Base-by-base conservation (phyloP, 1,140 invertebrate genomes). In the Trypoxylus dichotomus region DNA sequence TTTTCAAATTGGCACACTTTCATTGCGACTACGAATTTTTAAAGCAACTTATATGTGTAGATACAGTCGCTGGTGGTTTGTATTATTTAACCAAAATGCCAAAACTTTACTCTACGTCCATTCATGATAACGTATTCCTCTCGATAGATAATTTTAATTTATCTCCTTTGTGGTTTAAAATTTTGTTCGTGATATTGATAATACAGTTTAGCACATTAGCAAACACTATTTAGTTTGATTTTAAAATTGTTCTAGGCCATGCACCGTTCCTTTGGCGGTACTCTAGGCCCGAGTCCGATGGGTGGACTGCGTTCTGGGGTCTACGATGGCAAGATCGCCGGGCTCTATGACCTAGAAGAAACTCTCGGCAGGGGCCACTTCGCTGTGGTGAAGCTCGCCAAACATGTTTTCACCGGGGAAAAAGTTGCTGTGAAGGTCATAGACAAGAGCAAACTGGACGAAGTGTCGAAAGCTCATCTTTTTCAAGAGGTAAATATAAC, bases 361-460 rank as follows among this genome's bases (percentile, higher is more conserved):
- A 99, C 97, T 0, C 88, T 98, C 15, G 96, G 96, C 11, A 92
- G 93, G 77, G 98, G 97, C 63, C 97, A 99, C 89, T 99, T 99
- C 91, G 98, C 98, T 77, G 97, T 99, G 72, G 98, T 99, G 24
- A 99, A 99, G 90, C 88, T 98, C 79, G 98, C 98, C 10, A 90
- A 95, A 79, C 98, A 99, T 91, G 98, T 99, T 58, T 99, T 99
- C 87, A 99, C 98, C 54, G 97, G 97, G n/a, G 97, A 98, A 89
- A 97, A 98, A 88, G 98, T 99, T 73, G 94, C 94, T 72, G 94
- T 95, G 47, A 95, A 95, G 90, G 94, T 99, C 72, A 99, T 99
- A 83, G 98, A 99, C 87, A 99, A 99, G 88, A 96, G 93, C 76
- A 98, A 98, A 88, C 88, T 99, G 82, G 98, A 99, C 88, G 95